Evolutionary conservation across 2,888 invertebrate species (phyloP), one percentile per base, ranked within the genome.

Genomic region (Sinelater perroti): DNA sequence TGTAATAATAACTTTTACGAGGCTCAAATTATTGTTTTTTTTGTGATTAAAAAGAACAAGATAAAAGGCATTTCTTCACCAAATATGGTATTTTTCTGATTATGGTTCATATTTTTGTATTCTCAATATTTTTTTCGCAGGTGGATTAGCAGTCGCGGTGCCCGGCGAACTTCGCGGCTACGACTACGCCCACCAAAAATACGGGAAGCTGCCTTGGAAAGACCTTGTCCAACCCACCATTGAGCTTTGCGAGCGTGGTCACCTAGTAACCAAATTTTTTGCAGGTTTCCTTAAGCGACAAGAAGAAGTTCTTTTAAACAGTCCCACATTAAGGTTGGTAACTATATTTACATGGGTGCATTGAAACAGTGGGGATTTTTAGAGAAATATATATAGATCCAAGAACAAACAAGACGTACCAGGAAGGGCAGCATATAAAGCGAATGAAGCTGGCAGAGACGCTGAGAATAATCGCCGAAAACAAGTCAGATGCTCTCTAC

Each of bases 101-200:
- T n/a, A n/a, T n/a, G n/a, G n/a, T n/a, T n/a, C n/a, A n/a, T n/a
- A n/a, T n/a, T n/a, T n/a, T n/a, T n/a, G n/a, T n/a, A n/a, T n/a
- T n/a, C n/a, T n/a, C n/a, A n/a, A n/a, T n/a, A n/a, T n/a, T n/a
- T n/a, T n/a, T n/a, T n/a, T n/a, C n/a, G n/a, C 76, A 80, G 89
- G 88, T 63, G 89, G 87, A 0, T 77, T 87, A 65, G 84, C 94
- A 0, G 84, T 91, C 8, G 97, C 89, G 8, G 89, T 97, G n/a
- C 96, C 97, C 0, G 95, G 95, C 5, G 96, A 96, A 78, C 76
- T 97, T 10, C 80, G 84, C 52, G 97, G 97, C 1, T 93, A 93
- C 75, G 89, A 89, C 84, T 86, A 82, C 55, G 85, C 93, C 24
- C 86, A 93, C 78, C 77, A 85, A 63, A 80, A 78, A 63, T 93